phyloP scores from a whole-genome alignment of 2,113 vertebrate genomes.

The Lanius ludovicianus region DNA sequence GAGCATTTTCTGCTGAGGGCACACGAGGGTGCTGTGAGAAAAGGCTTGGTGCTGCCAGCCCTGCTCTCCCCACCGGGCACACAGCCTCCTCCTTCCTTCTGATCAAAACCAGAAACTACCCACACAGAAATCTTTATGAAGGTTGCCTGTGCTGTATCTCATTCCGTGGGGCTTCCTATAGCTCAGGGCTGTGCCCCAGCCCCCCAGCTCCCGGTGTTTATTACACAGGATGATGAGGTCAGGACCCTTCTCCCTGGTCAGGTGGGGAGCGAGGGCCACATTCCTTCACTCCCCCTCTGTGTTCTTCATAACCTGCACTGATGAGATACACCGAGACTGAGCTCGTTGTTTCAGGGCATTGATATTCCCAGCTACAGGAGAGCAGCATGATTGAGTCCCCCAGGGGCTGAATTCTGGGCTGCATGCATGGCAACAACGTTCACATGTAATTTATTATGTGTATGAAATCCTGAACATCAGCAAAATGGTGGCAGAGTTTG shows the following conservation, averaged over 20 bases:
- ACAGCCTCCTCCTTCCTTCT: background rate
- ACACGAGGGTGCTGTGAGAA: constrained; percentile 68
- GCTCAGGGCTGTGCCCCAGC: background rate
- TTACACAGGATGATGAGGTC: constrained; percentile 24
- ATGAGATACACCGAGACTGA: background rate
- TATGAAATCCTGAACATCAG: constrained; percentile 45
- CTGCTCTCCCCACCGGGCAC: background rate
- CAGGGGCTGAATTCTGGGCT: background rate
- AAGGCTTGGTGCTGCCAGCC: constrained; percentile 6
- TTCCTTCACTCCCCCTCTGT: background rate
- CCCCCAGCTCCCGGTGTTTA: background rate
- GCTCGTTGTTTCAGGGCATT: background rate
- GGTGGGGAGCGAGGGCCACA: background rate
- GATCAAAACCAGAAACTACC: background rate
- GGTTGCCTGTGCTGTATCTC: background rate
- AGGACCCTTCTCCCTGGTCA: background rate
- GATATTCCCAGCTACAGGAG: constrained; percentile 16
- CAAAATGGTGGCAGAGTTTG: constrained; percentile 37
- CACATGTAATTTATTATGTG: constrained; percentile 22
- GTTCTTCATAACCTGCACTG: background rate
- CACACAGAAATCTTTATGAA: background rate
- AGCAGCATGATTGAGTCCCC: background rate
- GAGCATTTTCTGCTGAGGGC: constrained; percentile 6
- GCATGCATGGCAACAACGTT: background rate
- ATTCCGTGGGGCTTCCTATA: background rate